Evolutionary conservation across 2,113 vertebrate genomes (phyloP).

Genomic region (Syngnathus floridae): DNA sequence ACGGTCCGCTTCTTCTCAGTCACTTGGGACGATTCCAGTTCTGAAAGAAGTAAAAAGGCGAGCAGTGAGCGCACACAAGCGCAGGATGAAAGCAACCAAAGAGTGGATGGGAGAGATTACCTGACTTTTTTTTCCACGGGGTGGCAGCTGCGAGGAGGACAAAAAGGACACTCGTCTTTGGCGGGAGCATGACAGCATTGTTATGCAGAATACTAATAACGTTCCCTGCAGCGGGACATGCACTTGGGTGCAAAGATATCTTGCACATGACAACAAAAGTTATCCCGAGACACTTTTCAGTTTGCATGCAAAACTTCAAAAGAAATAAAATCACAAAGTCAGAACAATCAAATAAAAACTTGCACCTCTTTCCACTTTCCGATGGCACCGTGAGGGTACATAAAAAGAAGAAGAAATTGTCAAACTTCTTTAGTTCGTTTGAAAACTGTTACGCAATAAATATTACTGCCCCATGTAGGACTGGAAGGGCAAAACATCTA

Average conservation of each 20-base stretch:
- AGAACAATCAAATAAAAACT: neutral
- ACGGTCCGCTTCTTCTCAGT: conserved; percentile 91
- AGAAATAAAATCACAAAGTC: neutral
- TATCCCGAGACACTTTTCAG: neutral
- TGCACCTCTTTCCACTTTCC: conserved; percentile 72
- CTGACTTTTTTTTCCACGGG: conserved; percentile 91
- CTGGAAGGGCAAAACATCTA: neutral
- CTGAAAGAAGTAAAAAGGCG: conserved; percentile 54
- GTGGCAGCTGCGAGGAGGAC: conserved; percentile 75
- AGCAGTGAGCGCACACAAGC: conserved; percentile 11
- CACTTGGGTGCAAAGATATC: neutral
- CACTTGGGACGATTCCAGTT: conserved; percentile 81
- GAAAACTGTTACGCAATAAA: neutral
- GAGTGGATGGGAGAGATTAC: conserved; percentile 65
- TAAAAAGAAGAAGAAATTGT: conserved; percentile 33
- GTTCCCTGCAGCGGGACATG: conserved; percentile 37
- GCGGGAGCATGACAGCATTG: conserved; percentile 46
- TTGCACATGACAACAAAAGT: neutral
- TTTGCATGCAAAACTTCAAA: neutral
- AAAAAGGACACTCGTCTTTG: conserved; percentile 65
- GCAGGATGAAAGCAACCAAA: conserved; percentile 16
- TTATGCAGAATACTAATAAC: conserved; percentile 62
- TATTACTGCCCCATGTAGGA: neutral
- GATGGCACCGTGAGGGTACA: conserved; percentile 31
- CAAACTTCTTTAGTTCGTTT: neutral